Conservation (phyloP, 2,888 invertebrate species). For the Tipula confusa region DNA sequence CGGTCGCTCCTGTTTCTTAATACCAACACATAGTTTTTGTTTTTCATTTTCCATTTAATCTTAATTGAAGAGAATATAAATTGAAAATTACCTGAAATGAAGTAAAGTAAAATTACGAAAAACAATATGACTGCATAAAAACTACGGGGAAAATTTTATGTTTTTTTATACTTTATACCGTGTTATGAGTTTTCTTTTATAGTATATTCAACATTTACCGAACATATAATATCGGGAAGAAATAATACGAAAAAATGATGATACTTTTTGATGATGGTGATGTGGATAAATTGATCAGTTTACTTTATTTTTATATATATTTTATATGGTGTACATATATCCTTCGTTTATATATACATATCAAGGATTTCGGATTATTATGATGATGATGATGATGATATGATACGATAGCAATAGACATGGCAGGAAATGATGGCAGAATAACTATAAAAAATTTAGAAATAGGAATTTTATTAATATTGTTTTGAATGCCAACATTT, state of each 20-base stretch:
- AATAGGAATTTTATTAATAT: conserved; percentile 15
- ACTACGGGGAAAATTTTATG: neutral
- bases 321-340: conserved; percentile 4
- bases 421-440: neutral
- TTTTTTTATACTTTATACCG: neutral
- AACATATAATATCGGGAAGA: neutral
- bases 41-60: neutral
- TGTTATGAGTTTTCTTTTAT: neutral
- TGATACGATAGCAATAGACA: neutral
- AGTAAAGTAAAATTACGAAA: neutral
- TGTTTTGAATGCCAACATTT: neutral
- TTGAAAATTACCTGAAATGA: conserved; percentile 13
- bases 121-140: conserved; percentile 12
- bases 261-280: conserved; percentile 8
- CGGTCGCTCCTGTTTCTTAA: neutral
- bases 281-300: conserved; percentile 6
- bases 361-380: neutral
- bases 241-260: neutral
- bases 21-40: neutral
- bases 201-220: neutral
- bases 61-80: conserved; percentile 25
- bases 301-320: conserved; percentile 12
- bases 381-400: too few relatives aligned
- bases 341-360: neutral
- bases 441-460: neutral